Conservation (phyloP, 2,797 vertebrate genomes). For the Trichosurus vulpecula region DNA sequence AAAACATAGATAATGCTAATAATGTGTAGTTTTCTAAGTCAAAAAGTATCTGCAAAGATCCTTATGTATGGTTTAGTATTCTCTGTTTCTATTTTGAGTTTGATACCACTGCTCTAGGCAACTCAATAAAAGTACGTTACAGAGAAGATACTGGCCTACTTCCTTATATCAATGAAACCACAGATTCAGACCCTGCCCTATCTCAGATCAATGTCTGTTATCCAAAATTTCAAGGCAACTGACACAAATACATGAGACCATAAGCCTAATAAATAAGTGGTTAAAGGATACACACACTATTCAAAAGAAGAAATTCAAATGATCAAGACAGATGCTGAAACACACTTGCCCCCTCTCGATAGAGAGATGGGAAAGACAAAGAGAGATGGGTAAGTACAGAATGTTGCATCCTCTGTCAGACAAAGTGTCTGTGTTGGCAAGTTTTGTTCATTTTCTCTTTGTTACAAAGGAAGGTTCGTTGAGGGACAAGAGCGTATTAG, state of each 20-base stretch:
- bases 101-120: neutral
- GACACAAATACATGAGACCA: neutral
- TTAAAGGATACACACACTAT: neutral
- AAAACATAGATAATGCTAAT: neutral
- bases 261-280: neutral
- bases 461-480: neutral
- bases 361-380: neutral
- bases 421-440: neutral
- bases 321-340: neutral
- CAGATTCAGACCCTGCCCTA: neutral
- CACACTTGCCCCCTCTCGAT: neutral
- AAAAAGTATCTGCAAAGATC: neutral
- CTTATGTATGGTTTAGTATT: neutral
- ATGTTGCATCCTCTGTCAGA: neutral
- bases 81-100: neutral
- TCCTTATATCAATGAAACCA: neutral
- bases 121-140: neutral
- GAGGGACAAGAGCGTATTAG: neutral
- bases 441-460: neutral
- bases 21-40: neutral
- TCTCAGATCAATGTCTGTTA: neutral
- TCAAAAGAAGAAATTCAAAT: neutral
- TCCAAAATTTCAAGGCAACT: neutral
- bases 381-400: neutral
- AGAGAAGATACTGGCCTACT: neutral